Evolutionary conservation across 1,140 invertebrate species (phyloP).

Genomic region (Leptoteleia sp.): DNA sequence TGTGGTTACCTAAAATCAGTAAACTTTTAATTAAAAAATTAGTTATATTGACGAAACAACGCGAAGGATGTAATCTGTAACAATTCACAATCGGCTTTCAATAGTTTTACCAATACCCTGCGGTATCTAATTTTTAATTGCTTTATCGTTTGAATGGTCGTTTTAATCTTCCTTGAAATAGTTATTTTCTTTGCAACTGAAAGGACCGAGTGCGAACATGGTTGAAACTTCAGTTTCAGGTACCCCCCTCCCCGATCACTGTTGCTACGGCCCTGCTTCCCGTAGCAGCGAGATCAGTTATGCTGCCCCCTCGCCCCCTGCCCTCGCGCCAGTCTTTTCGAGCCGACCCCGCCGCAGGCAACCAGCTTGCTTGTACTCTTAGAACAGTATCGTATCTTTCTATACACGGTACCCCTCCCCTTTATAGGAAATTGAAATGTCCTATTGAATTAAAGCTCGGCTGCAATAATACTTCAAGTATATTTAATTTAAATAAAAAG

Average conservation of each 20-base stretch:
- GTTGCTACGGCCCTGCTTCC: constrained; percentile 42
- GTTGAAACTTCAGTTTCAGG: constrained; percentile 11
- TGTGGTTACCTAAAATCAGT: too few species aligned
- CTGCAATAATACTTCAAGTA: too few species aligned
- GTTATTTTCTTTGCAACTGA: too few species aligned
- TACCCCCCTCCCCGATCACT: constrained; percentile 2
- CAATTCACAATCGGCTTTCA: too few species aligned
- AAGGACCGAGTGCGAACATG: neutral
- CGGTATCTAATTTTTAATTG: too few species aligned
- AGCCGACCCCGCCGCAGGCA: constrained; percentile 69
- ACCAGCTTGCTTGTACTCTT: constrained; percentile 71
- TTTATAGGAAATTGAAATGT: constrained; percentile 44
- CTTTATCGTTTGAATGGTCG: too few species aligned
- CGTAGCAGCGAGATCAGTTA: constrained; percentile 69
- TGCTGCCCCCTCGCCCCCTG: constrained; percentile 49
- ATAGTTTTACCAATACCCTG: too few species aligned
- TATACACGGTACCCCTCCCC: constrained; percentile 14
- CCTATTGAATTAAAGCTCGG: constrained; percentile 6
- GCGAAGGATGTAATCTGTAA: too few species aligned
- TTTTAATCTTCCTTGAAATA: too few species aligned
- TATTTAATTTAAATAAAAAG: too few species aligned
- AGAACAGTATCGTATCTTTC: constrained; percentile 69
- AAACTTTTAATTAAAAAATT: too few species aligned
- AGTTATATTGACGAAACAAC: too few species aligned
- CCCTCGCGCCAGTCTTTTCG: constrained; percentile 51